Percentiles rank a stretch among this genome's conserved stretches.
These are phyloP conservation scores for Zaprionus taronus DNA, from an alignment of 1,140 invertebrate species.

Conservation along the genomic window DNA sequence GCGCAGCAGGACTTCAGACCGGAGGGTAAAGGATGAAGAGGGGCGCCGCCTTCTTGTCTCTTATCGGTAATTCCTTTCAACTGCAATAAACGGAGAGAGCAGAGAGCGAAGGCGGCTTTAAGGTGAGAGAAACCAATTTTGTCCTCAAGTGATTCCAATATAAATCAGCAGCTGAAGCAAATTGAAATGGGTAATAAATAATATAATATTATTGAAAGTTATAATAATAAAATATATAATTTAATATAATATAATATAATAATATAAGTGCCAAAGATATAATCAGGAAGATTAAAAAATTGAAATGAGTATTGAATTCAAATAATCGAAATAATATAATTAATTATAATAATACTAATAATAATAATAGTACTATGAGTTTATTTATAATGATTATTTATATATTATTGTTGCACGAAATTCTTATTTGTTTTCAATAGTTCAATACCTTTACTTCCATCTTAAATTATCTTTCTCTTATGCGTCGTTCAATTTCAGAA, in stretches of 20 bases:
- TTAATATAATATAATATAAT: no score
- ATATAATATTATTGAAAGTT: neutral
- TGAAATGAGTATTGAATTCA: neutral
- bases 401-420: no score
- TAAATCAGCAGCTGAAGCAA: neutral
- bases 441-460: no score
- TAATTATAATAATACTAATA: neutral
- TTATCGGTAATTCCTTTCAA: constrained; percentile 23
- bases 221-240: neutral
- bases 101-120: neutral
- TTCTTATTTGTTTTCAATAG: no score
- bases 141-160: neutral
- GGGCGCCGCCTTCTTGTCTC: neutral
- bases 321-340: neutral
- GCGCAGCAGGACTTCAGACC: neutral
- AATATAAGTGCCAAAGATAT: no score
- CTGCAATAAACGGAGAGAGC: constrained; percentile 2
- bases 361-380: no score
- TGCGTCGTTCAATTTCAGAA: no score
- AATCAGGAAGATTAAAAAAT: neutral
- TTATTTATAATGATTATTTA: no score
- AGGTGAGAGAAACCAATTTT: neutral
- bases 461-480: no score
- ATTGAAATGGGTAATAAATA: neutral
- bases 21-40: no score